Base-by-base conservation (phyloP, 2,888 invertebrate genomes). In the Pegoplata infirma region DNA sequence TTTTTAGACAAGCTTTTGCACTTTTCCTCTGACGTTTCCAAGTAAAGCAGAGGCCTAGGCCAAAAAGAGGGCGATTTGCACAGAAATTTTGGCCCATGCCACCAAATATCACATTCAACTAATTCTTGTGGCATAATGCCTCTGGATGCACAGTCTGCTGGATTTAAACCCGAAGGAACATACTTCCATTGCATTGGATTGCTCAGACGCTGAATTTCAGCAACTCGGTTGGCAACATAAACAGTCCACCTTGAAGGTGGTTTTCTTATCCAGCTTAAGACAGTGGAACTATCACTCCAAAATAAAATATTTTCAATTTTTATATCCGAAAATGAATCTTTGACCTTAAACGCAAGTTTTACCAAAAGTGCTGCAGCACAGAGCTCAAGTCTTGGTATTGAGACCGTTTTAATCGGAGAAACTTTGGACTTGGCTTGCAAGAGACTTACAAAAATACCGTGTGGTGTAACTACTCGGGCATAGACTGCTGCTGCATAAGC, bases 281-380 rank as follows among this genome's bases (percentile, higher is more conserved):
- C 61, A 8, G 61, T 67, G 10, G 71, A 61, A 23, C 66, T 72
- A 23, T 77, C 76, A 36, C 67, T 72, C 67, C 72, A 72, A 49
- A 47, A 77, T 25, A 8, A 49, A 56, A 78, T 7, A 23, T 61
- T 66, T 5, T 21, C 17, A 28, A 72, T 55, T 40, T 2, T 28
- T 21, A 5, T n/a, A n/a, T n/a, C n/a, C n/a, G n/a, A n/a, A n/a
- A n/a, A n/a, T n/a, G n/a, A n/a, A n/a, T n/a, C n/a, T n/a, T n/a
- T n/a, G n/a, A n/a, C n/a, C n/a, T n/a, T n/a, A n/a, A n/a, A n/a
- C n/a, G n/a, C n/a, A n/a, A 67, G 44, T 10, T 63, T 63, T n/a
- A 63, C 32, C 6, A 49, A 49, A 1, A 63, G 55, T 3, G 67
- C 23, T 2, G 53, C 53, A 53, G 64, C 40, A 25, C 53, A 44